phyloP scores from a whole-genome alignment of 2,113 vertebrate genomes.

The Jacana jacana region DNA sequence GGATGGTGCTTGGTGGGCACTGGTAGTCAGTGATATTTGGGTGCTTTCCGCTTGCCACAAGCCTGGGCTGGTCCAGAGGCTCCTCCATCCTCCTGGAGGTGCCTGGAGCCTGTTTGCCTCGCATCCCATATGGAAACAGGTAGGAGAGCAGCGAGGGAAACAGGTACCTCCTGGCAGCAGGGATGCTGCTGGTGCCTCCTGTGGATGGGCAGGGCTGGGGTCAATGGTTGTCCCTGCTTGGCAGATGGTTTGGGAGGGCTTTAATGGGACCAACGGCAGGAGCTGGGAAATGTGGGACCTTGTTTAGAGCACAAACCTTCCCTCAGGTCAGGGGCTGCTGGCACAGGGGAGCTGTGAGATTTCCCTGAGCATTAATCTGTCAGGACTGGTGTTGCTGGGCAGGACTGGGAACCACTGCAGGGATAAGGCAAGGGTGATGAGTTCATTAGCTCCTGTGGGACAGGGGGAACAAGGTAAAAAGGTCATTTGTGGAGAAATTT shows the following conservation, averaged over 20 bases:
- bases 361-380: fast-evolving
- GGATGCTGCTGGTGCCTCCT: background rate
- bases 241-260: background rate
- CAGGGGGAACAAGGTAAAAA: background rate
- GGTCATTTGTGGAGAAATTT: background rate
- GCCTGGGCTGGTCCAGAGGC: background rate
- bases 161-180: fast-evolving
- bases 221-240: fast-evolving
- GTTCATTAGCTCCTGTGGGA: background rate
- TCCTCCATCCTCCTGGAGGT: background rate
- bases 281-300: background rate
- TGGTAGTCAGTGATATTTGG: background rate
- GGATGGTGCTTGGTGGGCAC: background rate
- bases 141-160: background rate
- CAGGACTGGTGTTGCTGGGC: background rate
- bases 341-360: background rate
- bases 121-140: fast-evolving
- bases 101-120: background rate
- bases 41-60: background rate
- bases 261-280: background rate
- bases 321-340: background rate
- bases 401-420: background rate
- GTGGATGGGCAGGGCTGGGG: background rate
- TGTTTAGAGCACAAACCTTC: background rate
- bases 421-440: background rate